These are phyloP conservation scores for Rhinopithecus roxellana DNA, from an alignment of 2,113 vertebrate species.

Conservation along the genomic window DNA sequence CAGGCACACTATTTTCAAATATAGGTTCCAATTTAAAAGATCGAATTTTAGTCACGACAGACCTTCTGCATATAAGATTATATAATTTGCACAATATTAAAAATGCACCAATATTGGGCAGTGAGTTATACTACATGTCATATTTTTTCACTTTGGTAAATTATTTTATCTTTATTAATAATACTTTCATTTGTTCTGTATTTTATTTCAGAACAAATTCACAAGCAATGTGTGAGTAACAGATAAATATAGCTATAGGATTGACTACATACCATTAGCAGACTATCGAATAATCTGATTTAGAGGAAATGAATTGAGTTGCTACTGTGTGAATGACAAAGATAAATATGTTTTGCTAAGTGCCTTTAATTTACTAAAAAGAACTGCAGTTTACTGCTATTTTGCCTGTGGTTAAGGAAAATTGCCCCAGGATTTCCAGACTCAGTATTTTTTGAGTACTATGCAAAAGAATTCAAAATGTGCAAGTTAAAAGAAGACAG, in stretches of 20 bases:
- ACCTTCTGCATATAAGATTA: not conserved
- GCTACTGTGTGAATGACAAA: not conserved
- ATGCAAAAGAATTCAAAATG: not conserved
- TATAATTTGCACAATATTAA: not conserved
- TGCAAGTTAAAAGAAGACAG: not conserved
- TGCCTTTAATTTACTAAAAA: slow-evolving; percentile 19
- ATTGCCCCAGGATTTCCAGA: not conserved
- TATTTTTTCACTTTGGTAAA: not conserved
- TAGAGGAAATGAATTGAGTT: not conserved
- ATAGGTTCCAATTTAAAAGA: not conserved
- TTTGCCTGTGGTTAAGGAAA: not conserved
- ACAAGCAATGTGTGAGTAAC: not conserved
- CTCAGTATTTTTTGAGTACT: not conserved
- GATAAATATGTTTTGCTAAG: not conserved
- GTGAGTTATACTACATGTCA: not conserved
- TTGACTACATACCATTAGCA: not conserved
- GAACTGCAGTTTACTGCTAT: not conserved
- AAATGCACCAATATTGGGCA: not conserved
- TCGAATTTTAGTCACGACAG: not conserved
- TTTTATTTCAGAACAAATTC: not conserved
- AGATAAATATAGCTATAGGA: not conserved
- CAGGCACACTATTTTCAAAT: not conserved
- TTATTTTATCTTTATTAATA: not conserved
- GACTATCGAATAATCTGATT: not conserved
- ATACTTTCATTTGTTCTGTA: not conserved